Evolutionary conservation across 2,113 vertebrate species (phyloP), one percentile per base, ranked within the genome.

Genomic region (Notarius lentiginosus): DNA sequence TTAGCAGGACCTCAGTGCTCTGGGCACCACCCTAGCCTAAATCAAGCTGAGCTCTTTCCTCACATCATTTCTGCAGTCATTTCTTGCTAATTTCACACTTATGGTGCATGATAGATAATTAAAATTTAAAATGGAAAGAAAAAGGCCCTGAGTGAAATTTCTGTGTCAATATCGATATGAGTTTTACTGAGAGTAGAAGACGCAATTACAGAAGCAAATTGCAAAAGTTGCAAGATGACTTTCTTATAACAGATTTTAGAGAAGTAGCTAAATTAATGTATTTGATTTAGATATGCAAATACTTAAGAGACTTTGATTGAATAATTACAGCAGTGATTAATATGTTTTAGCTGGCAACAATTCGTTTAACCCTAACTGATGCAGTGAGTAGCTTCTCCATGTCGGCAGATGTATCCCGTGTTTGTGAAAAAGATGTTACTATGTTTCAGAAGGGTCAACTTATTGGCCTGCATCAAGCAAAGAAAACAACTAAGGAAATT

Each of bases 1-100:
- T 83, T 82, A 70, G 72, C 41, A 76, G 76, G 80, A 34, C 61
- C 76, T 82, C 66, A 79, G n/a, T 53, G 73, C 79, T 86, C 49
- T 27, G 41, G 82, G 85, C 82, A 83, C 15, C 85, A 86, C 55
- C n/a, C 15, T 34, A 58, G n/a, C 6, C 76, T 56, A 56, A 75
- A 66, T 63, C 47, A 51, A 68, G 80, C 84, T 82, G 79, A 76
- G 81, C 79, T 81, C 72, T 85, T 82, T 77, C 84, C 30, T 12
- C 53, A 58, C 65, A 81, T 7, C 47, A 60, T 68, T 80, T 41
- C 76, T 47, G 24, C 30, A 68, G 61, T 86, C 63, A 86, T 86
- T 68, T 86, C 65, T 56, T 80, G 63, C 77, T 86, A n/a, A 86
- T 86, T 80, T 86, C 63, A 80, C 76, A 79, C 85, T 81, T 73